phyloP scores from a whole-genome alignment of 2,888 invertebrate species.

The Drosophila cracens region DNA sequence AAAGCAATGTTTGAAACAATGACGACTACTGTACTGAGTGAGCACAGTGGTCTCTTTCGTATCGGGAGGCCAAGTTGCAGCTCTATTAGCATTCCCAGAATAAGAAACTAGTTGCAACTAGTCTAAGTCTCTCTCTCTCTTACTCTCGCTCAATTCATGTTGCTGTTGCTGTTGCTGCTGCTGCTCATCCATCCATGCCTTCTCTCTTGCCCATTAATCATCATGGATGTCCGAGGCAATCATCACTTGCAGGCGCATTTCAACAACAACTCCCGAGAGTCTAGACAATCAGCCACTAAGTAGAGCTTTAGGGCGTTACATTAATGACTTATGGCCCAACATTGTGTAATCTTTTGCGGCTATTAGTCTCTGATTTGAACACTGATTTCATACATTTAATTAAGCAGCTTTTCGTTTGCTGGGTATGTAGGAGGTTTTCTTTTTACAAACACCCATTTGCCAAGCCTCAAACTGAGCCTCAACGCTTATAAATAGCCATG shows the following conservation, averaged over 20 bases:
- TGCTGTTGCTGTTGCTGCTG: constrained; percentile 39
- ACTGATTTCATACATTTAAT: constrained; percentile 71
- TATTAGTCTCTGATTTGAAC: constrained; percentile 58
- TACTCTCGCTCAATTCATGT: not conserved
- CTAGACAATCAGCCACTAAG: constrained; percentile 62
- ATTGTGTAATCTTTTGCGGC: constrained; percentile 62
- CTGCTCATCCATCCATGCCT: constrained; percentile 8
- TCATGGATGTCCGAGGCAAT: constrained; percentile 74
- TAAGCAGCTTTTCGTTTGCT: constrained; percentile 56
- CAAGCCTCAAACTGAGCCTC: constrained; percentile 16
- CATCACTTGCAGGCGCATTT: constrained; percentile 72
- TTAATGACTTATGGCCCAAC: constrained; percentile 71
- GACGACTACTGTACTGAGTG: constrained; percentile 68
- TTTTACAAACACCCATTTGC: constrained; percentile 8
- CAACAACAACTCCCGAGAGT: constrained; percentile 41
- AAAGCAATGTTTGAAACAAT: constrained; percentile 48
- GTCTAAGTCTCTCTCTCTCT: not conserved
- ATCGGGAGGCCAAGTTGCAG: constrained; percentile 49
- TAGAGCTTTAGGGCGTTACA: constrained; percentile 66
- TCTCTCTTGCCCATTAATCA: constrained; percentile 69
- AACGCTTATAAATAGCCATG: constrained; percentile 28
- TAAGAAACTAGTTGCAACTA: constrained; percentile 45
- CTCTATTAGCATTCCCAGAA: constrained; percentile 78
- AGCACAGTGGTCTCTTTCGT: not conserved
- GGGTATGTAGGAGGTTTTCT: constrained; percentile 32